Evolutionary conservation across 2,797 vertebrate genomes (phyloP).

Genomic region (Ceryle rudis): DNA sequence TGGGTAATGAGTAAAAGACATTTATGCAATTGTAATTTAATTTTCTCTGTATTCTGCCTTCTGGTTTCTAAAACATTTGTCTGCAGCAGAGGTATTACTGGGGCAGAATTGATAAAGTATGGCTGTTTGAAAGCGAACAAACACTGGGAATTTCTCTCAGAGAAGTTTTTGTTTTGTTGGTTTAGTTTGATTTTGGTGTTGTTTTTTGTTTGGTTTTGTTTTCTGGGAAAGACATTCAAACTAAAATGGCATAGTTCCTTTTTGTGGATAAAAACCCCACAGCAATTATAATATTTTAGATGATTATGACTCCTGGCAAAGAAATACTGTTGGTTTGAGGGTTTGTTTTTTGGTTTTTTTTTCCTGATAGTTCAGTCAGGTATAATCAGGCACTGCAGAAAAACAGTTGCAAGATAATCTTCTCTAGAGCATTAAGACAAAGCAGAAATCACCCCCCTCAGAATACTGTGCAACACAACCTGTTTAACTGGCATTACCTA

Average conservation of each 20-base stretch:
- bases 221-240: neutral
- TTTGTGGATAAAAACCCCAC: neutral
- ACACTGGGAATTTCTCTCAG: neutral
- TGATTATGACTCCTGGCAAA: neutral
- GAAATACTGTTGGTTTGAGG: neutral
- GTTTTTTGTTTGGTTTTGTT: too few species aligned
- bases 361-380: neutral
- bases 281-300: neutral
- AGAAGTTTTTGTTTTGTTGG: neutral
- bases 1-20: neutral
- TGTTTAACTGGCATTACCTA: neutral
- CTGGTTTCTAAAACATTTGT: neutral
- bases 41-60: neutral
- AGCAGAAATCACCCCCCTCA: neutral
- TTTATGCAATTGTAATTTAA: neutral
- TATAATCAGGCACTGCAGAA: neutral
- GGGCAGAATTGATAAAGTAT: neutral
- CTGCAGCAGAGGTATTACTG: neutral
- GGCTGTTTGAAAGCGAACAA: neutral
- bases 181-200: too few species aligned
- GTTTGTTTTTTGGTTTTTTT: fast-evolving
- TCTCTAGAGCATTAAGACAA: neutral
- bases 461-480: neutral
- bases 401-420: neutral
- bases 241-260: neutral